These are phyloP conservation scores for Acanthurus leucopareius DNA, from an alignment of 2,797 vertebrate species.

Conservation along the genomic window DNA sequence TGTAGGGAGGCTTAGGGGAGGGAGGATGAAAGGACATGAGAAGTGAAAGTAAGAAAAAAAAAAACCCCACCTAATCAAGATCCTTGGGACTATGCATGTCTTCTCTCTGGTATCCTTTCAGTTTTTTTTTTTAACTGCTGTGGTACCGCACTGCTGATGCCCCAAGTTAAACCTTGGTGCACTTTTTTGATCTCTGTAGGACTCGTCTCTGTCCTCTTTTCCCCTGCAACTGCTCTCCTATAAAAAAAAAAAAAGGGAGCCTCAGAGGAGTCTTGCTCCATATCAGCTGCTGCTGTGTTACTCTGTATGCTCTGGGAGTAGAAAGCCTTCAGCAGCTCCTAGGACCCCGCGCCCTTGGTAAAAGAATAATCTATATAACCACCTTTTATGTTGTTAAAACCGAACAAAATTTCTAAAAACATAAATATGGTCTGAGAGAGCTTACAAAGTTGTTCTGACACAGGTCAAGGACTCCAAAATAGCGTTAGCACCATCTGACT, in stretches of 20 bases:
- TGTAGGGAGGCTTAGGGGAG: slow-evolving; percentile 1
- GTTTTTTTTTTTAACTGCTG: slow-evolving; percentile 1
- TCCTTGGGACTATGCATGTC: slow-evolving; percentile 18
- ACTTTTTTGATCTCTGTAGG: slow-evolving; percentile 51
- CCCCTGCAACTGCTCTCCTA: background rate
- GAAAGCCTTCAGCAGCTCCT: slow-evolving; percentile 11
- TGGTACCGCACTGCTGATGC: slow-evolving; percentile 36
- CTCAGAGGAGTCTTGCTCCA: slow-evolving; percentile 10
- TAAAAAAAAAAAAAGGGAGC: background rate
- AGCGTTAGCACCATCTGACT: background rate
- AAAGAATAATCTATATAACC: background rate
- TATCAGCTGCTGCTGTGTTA: slow-evolving; percentile 12
- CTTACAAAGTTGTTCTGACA: background rate
- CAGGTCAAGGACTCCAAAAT: background rate
- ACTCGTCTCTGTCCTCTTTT: slow-evolving; percentile 32
- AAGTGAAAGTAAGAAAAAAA: slow-evolving; percentile 23
- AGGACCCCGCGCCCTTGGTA: background rate
- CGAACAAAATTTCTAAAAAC: too few relatives aligned
- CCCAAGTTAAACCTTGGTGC: slow-evolving; percentile 44
- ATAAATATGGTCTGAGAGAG: too few relatives aligned
- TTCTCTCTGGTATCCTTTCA: slow-evolving; percentile 11
- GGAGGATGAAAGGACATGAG: slow-evolving; percentile 34
- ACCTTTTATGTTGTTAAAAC: too few relatives aligned
- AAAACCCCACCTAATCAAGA: slow-evolving; percentile 25
- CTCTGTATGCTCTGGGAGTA: slow-evolving; percentile 38